Base-by-base conservation (phyloP, 2,797 vertebrate genomes). In the Crax fasciolata region DNA sequence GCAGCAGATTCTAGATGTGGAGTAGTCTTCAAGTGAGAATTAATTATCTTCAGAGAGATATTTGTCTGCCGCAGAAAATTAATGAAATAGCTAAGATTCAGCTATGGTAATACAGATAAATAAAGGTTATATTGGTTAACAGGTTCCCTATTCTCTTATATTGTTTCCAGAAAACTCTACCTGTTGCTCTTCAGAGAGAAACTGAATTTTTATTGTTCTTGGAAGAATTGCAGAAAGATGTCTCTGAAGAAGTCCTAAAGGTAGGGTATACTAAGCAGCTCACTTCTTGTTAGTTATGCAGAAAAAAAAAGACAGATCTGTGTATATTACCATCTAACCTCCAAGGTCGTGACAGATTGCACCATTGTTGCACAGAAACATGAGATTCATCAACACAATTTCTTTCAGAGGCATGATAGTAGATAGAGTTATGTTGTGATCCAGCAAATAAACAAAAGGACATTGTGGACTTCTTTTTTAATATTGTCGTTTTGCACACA, bases 201-300 rank as follows among this genome's bases (percentile, higher is more conserved):
- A 98, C 99, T 43, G 99, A 99, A 96, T 99, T 99, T 97, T 97
- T 99, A 46, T 96, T 99, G 79, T 97, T 99, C n/a, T 96, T 99
- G 94, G 99, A 99, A 96, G 98, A 99, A 35, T 97, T 99, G n/a
- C 98, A 97, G 49, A 97, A 98, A 72, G 97, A 98, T 49, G 96
- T 99, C 72, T 91, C 98, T 46, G 98, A 98, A 84, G 95, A 98
- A 80, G 95, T 98, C 61, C 94, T 99, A 39, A 98, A 99, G 99
- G 99, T 99, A 63, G 97, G 93, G 35, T 35, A 38, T 85, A 20
- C 15, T 62, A 80, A 30, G 21, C 28, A 0, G 54, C 18, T 28
- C 5, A 20, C 39, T 35, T 84, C 39, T 41, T 58, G 13, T 82
- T 49, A 67, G 44, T 46, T 76, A 15, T 44, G 17, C 27, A 68